Conservation (phyloP, 2,888 invertebrate species). For the Megamerina dolium region DNA sequence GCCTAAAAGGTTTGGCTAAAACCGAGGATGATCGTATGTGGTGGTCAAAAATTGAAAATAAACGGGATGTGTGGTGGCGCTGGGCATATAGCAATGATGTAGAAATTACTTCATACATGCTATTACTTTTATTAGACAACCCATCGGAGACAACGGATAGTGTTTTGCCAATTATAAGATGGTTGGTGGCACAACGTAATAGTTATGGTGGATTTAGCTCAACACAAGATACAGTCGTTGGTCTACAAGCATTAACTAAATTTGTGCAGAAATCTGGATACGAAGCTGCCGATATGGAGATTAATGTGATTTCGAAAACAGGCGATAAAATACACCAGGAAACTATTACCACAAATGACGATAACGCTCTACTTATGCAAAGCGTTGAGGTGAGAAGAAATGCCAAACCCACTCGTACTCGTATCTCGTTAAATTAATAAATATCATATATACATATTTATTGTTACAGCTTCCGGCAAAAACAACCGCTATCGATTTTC, state of each 20-base stretch:
- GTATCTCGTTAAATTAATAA: not conserved
- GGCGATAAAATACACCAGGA: constrained; percentile 34
- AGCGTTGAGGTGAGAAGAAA: constrained; percentile 56
- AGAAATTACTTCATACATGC: constrained; percentile 36
- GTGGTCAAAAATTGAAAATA: constrained; percentile 64
- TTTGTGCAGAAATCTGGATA: constrained; percentile 50
- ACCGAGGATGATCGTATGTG: constrained; percentile 62
- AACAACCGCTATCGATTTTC: constrained; percentile 62
- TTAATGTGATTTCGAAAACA: constrained; percentile 55
- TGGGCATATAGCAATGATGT: constrained; percentile 44
- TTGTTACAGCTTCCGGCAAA: constrained; percentile 32
- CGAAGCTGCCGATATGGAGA: constrained; percentile 52
- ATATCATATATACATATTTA: not conserved
- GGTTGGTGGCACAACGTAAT: constrained; percentile 68
- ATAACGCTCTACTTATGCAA: constrained; percentile 76
- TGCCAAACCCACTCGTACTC: too few relatives aligned
- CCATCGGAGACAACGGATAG: constrained; percentile 31
- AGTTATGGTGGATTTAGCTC: constrained; percentile 68
- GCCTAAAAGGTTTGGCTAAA: constrained; percentile 54
- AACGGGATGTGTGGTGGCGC: constrained; percentile 38
- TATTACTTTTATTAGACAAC: constrained; percentile 37
- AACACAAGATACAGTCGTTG: constrained; percentile 72
- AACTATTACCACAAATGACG: constrained; percentile 62
- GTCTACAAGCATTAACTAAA: constrained; percentile 60
- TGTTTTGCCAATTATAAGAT: constrained; percentile 56